phyloP scores from a whole-genome alignment of 23 tunicate genomes.

The Diplosoma virens region DNA sequence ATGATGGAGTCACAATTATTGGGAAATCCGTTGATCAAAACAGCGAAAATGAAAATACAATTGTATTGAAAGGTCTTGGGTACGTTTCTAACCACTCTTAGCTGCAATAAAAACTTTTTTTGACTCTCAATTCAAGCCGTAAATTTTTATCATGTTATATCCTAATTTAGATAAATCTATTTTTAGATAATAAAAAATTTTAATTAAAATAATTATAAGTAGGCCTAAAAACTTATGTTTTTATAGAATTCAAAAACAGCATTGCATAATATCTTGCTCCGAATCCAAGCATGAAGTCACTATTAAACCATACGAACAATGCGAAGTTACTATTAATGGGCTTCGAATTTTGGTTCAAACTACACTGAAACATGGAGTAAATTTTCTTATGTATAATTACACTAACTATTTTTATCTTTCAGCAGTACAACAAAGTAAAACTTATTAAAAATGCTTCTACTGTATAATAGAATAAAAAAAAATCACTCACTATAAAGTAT shows the following conservation, averaged over 20 bases:
- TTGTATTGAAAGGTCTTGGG: conserved; percentile 62
- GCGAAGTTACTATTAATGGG: conserved; percentile 61
- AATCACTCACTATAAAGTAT: too few species aligned
- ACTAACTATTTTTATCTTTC: too few species aligned
- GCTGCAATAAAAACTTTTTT: too few species aligned
- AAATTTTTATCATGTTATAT: too few species aligned
- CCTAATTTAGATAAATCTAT: too few species aligned
- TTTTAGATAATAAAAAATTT: too few species aligned
- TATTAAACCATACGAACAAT: conserved; percentile 36
- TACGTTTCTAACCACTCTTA: conserved; percentile 8
- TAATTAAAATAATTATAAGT: too few species aligned
- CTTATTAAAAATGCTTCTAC: too few species aligned
- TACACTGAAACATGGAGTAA: conserved; percentile 63
- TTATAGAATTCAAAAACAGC: conserved; percentile 59
- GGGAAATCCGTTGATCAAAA: conserved; percentile 41
- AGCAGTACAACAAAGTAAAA: too few species aligned
- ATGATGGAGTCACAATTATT: conserved; percentile 42
- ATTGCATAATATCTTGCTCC: conserved; percentile 34
- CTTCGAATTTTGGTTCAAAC: conserved; percentile 25
- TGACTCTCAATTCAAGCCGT: too few species aligned
- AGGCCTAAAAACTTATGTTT: not conserved
- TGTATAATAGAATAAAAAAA: too few species aligned
- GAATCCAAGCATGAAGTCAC: conserved; percentile 11
- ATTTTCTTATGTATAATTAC: too few species aligned
- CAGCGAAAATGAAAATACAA: not conserved